Base-by-base conservation (phyloP, 2,888 invertebrate species). In the Alloscopus bannaensis region DNA sequence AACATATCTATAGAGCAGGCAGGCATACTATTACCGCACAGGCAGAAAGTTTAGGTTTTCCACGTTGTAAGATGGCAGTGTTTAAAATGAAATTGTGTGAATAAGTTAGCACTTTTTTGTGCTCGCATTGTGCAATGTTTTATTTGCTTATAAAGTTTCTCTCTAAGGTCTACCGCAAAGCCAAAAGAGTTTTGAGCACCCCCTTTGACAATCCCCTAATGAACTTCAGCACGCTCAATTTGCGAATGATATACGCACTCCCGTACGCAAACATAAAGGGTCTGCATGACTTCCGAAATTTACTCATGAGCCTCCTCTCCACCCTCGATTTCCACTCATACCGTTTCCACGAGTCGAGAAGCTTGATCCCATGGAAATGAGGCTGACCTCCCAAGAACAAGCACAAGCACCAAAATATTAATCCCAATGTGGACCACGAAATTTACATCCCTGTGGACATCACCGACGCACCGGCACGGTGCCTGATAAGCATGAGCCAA, bases 271-370 rank as follows among this genome's bases (percentile, higher is more conserved):
- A 20, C 20, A 18, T 50, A 11, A 50, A 50, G 22, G 50, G 20
- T 50, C 11, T 18, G 22, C 50, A 50, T 20, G 50, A 50, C 40
- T 40, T 40, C 40, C 40, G 40, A 13, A 40, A 40, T 50, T 50
- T 50, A 8, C 2, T 18, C 3, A 50, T 50, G 40, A 40, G 40
- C 13, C 40, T 40, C 13, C 40, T 40, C 13, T 40, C 40, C 6
- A 11, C 6, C 40, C 8, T 13, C 6, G 6, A 11, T 11, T 13
- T 40, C 40, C 40, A 40, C 13, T 13, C 8, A 40, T 40, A 13
- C 6, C 13, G 40, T 13, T 40, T 40, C 40, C 40, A 40, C 6
- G 40, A 40, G 40, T 40, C 40, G 8, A 40, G 40, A 40, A 40
- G 8, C 13, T 40, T 40, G 6, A 11, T 13, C 13, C 40, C 40